Conservation (phyloP, 2,888 invertebrate species). For the Mythimna lalbum region DNA sequence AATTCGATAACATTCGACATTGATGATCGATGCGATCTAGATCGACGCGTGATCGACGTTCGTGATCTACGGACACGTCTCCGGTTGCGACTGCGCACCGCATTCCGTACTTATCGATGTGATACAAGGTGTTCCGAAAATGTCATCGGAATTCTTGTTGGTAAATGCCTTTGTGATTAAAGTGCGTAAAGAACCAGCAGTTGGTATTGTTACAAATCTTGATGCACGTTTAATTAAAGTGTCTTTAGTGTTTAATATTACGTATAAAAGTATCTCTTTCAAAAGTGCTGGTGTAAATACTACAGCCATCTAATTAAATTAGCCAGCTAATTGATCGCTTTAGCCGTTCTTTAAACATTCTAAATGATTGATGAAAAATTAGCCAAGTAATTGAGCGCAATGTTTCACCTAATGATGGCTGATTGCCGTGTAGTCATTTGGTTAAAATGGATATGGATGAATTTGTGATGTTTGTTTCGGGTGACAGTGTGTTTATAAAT, state of each 20-base stretch:
- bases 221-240: not conserved
- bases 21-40: slow-evolving; percentile 57
- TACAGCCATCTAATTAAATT: no score
- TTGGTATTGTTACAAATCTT: not conserved
- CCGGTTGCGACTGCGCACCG: slow-evolving; percentile 50
- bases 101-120: slow-evolving; percentile 48
- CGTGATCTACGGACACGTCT: slow-evolving; percentile 65
- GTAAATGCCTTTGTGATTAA: slow-evolving; percentile 6
- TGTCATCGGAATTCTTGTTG: slow-evolving; percentile 40
- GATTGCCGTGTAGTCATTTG: no score
- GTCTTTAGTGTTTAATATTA: not conserved
- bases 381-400: no score
- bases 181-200: slow-evolving; percentile 4
- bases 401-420: no score
- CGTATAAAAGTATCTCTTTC: no score
- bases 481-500: no score
- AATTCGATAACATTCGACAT: slow-evolving; percentile 57
- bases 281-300: no score
- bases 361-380: no score
- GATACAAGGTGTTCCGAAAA: slow-evolving; percentile 57
- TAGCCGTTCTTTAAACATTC: no score
- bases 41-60: slow-evolving; percentile 63
- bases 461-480: no score
- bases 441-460: no score
- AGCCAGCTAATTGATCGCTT: no score